Percentiles rank a stretch among this genome's conserved stretches.
These are phyloP conservation scores for Hedychridium roseum DNA, from an alignment of 2,888 invertebrate genomes.

Conservation along the genomic window DNA sequence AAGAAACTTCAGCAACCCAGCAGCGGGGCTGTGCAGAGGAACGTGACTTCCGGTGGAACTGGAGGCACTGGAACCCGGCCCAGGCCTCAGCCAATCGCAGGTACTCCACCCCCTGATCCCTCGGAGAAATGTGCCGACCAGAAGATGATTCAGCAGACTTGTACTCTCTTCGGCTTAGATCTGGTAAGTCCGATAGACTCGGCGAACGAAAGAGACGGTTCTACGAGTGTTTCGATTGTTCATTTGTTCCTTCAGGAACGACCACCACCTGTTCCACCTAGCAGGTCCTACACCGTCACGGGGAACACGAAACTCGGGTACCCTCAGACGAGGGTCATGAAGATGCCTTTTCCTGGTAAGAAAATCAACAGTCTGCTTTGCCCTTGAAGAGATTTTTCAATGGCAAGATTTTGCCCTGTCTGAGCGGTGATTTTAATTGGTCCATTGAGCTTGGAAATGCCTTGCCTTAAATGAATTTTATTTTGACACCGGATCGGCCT, in stretches of 20 bases:
- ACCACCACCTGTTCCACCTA: slow-evolving; percentile 91
- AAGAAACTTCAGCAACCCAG: slow-evolving; percentile 49
- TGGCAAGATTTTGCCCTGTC: background rate
- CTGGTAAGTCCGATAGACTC: slow-evolving; percentile 69
- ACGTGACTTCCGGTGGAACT: slow-evolving; percentile 48
- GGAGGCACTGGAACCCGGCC: slow-evolving; percentile 74
- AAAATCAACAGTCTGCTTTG: no score
- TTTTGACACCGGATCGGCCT: slow-evolving; percentile 10
- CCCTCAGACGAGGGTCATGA: slow-evolving; percentile 91
- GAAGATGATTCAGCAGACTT: slow-evolving; percentile 89
- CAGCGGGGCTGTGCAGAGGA: slow-evolving; percentile 55
- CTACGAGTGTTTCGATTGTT: slow-evolving; percentile 1
- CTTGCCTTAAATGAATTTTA: slow-evolving; percentile 5
- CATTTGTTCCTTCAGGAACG: slow-evolving; percentile 71
- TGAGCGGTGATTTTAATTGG: background rate
- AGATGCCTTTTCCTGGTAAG: slow-evolving; percentile 82
- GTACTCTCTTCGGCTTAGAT: slow-evolving; percentile 88
- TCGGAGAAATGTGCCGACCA: slow-evolving; percentile 84
- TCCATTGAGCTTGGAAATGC: background rate
- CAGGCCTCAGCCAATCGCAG: slow-evolving; percentile 88
- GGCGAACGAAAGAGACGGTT: slow-evolving; percentile 9
- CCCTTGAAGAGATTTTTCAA: background rate
- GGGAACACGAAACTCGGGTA: slow-evolving; percentile 91
- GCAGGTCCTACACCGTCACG: slow-evolving; percentile 88
- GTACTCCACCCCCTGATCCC: slow-evolving; percentile 85